These are phyloP conservation scores for Micoletzkya japonica DNA, from an alignment of 2,888 invertebrate genomes.

Conservation along the genomic window DNA sequence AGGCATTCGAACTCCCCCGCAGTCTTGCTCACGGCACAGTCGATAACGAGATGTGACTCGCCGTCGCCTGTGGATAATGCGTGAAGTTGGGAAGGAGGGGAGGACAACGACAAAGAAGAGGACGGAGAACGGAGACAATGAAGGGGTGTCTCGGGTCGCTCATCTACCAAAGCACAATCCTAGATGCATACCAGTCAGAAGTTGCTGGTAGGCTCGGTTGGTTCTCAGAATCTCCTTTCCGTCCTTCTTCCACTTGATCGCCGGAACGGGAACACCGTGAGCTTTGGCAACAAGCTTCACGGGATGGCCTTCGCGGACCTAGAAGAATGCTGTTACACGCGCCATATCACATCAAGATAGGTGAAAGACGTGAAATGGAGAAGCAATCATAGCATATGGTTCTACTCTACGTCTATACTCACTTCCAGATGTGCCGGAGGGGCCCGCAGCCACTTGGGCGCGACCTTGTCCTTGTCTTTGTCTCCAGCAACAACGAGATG, in stretches of 20 bases:
- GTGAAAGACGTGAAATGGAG: not conserved
- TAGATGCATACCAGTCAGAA: slow-evolving; percentile 14
- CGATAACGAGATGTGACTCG: slow-evolving; percentile 50
- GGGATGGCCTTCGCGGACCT: slow-evolving; percentile 49
- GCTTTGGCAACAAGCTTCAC: slow-evolving; percentile 52
- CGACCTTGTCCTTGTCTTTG: slow-evolving; percentile 28
- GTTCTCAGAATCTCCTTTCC: slow-evolving; percentile 49
- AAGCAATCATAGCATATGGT: not conserved
- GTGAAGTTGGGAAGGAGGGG: too few species aligned
- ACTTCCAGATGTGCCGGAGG: slow-evolving; percentile 27
- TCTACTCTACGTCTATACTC: not conserved
- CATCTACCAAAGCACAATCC: too few species aligned
- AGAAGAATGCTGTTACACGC: too few species aligned
- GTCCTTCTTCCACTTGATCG: slow-evolving; percentile 58
- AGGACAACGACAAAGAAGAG: too few species aligned
- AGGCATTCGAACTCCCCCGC: slow-evolving; percentile 67
- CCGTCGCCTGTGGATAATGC: slow-evolving; percentile 41
- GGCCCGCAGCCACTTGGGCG: slow-evolving; percentile 26
- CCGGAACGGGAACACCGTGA: slow-evolving; percentile 49
- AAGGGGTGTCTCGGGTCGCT: too few species aligned
- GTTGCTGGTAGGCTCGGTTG: slow-evolving; percentile 42
- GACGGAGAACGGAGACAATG: too few species aligned
- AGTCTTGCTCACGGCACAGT: slow-evolving; percentile 53
- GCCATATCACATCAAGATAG: not conserved
- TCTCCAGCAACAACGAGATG: slow-evolving; percentile 54